These are phyloP conservation scores for Barnardius zonarius DNA, from an alignment of 2,113 vertebrate species.

Conservation along the genomic window DNA sequence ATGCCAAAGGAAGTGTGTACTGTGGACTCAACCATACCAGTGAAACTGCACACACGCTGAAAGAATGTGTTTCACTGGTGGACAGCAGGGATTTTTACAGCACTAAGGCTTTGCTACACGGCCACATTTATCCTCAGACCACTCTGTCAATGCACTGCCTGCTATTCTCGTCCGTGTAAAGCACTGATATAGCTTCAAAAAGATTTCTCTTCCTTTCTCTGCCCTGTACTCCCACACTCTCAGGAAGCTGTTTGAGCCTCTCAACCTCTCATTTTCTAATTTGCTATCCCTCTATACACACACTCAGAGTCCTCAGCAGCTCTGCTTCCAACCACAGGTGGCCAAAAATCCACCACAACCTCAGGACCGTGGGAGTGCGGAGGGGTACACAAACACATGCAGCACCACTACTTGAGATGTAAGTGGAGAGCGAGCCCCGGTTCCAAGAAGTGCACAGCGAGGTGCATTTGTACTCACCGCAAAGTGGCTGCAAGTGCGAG, in stretches of 20 bases:
- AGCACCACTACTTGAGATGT: background rate
- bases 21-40: background rate
- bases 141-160: background rate
- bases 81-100: background rate
- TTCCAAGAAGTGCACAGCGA: background rate
- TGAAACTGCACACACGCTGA: background rate
- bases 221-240: conserved; percentile 46
- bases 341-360: background rate
- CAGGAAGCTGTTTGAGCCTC: conserved; percentile 52
- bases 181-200: conserved; percentile 51
- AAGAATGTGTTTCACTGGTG: background rate
- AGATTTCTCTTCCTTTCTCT: conserved; percentile 50
- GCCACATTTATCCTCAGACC: background rate
- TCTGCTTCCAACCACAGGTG: background rate
- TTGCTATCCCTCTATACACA: background rate
- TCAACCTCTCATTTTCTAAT: conserved; percentile 51
- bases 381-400: background rate
- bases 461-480: background rate
- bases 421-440: background rate
- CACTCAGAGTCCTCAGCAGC: background rate
- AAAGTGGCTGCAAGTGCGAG: background rate
- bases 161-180: conserved; percentile 28
- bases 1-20: background rate
- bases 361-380: background rate
- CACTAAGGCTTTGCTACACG: background rate